phyloP scores from a whole-genome alignment of 35 echinoderm and acorn worm genomes.

The Lytechinus pictus region DNA sequence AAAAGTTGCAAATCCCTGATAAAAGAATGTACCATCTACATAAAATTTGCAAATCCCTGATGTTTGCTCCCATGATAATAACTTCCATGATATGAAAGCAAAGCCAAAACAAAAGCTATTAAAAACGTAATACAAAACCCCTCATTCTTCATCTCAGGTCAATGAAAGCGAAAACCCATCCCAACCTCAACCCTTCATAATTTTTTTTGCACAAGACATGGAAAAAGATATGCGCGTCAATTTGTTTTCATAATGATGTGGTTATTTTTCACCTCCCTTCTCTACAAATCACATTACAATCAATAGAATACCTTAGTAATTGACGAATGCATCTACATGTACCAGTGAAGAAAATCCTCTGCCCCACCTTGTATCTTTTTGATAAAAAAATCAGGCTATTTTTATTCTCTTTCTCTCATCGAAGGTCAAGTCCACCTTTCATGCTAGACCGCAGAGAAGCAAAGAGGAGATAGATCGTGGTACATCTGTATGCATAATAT shows the following conservation, averaged over 20 bases:
- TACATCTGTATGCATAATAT: constrained; percentile 15
- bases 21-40: too few relatives aligned
- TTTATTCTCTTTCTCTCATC: neutral
- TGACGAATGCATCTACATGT: too few relatives aligned
- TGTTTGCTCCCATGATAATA: too few relatives aligned
- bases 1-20: too few relatives aligned
- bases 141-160: too few relatives aligned
- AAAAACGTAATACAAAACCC: too few relatives aligned
- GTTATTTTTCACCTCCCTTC: neutral
- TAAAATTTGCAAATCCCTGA: too few relatives aligned
- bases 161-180: too few relatives aligned
- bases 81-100: too few relatives aligned
- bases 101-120: too few relatives aligned
- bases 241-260: neutral
- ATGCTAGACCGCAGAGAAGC: neutral
- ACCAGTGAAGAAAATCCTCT: neutral
- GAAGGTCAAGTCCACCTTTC: neutral
- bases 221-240: neutral
- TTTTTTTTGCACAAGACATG: neutral
- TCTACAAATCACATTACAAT: neutral
- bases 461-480: neutral
- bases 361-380: neutral
- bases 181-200: too few relatives aligned
- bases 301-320: too few relatives aligned
- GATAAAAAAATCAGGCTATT: neutral